Evolutionary conservation across 1,140 invertebrate genomes (phyloP), one percentile per base, ranked within the genome.

Genomic region (Magallana angulata): DNA sequence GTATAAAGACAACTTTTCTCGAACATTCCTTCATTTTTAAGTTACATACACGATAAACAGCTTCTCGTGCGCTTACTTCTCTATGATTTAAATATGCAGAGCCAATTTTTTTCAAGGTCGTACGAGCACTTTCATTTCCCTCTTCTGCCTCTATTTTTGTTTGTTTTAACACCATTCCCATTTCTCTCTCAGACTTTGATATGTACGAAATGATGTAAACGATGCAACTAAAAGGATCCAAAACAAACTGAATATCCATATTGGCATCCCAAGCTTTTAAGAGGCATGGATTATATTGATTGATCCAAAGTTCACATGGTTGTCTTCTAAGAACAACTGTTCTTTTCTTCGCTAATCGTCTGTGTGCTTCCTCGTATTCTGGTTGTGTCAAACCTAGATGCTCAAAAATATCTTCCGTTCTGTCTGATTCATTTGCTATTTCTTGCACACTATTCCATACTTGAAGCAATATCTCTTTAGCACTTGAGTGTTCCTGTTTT

Each of bases 161-260:
- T 24, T 87, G 86, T 57, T 85, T 62, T n/a, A 87, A 82, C 8
- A 89, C 9, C 62, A 81, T 12, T 83, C 89, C 83, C 24, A 87
- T 82, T 82, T 89, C 89, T 6, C 82, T 57, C 56, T 88, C 89
- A 62, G 76, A 59, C 59, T 90, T 90, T 36, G 82, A 68, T 30
- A 90, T 90, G 68, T 90, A 90, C 62, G 58, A 80, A 7, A 89
- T 56, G 14, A 89, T 87, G 68, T 89, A 89, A n/a, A 87, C 82
- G 68, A 90, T 71, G 84, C 87, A 88, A 57, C 68, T 76, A 48
- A 57, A 89, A 57, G 88, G 85, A 86, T 89, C 88, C 18, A 85
- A 57, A 14, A 89, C 58, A 57, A 56, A 89, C 62, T 89, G 85
- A 56, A 89, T 89, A 57, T 89, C 85, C 84, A 89, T 86, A 18